Percentiles rank a stretch among this genome's conserved stretches.
These are phyloP conservation scores for Cydia pomonella DNA, from an alignment of 1,140 invertebrate genomes.

Conservation along the genomic window DNA sequence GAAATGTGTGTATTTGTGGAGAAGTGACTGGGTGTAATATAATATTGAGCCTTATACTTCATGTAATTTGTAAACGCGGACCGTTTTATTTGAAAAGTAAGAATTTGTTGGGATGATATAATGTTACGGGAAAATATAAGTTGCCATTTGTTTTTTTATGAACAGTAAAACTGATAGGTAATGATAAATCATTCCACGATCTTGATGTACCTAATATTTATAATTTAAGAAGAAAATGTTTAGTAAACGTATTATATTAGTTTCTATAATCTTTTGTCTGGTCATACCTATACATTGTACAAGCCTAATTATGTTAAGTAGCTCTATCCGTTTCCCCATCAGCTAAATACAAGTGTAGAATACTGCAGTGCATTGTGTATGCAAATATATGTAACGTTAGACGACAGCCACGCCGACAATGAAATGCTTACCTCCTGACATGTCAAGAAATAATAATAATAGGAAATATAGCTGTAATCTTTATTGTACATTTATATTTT, in stretches of 20 bases:
- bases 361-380: conserved; percentile 2
- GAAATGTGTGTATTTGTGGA: background rate
- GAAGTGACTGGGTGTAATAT: background rate
- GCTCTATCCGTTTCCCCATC: background rate
- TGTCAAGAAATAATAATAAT: background rate
- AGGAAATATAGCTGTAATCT: background rate
- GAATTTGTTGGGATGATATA: background rate
- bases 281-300: background rate
- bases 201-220: background rate
- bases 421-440: background rate
- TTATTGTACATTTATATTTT: background rate
- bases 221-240: conserved; percentile 10
- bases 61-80: background rate
- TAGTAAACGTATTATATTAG: background rate
- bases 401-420: background rate
- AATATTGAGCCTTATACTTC: background rate
- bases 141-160: background rate
- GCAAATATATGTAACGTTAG: background rate
- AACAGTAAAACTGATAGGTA: background rate
- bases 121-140: background rate
- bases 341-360: background rate
- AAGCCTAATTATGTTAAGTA: background rate
- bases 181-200: background rate
- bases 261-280: background rate
- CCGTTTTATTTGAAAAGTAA: background rate